A percentile compares a stretch with the other conserved stretches of the same genome.
Evolutionary conservation across 64 coral and sea anemone genomes (phyloP).

Genomic region (Montipora efflorescens): DNA sequence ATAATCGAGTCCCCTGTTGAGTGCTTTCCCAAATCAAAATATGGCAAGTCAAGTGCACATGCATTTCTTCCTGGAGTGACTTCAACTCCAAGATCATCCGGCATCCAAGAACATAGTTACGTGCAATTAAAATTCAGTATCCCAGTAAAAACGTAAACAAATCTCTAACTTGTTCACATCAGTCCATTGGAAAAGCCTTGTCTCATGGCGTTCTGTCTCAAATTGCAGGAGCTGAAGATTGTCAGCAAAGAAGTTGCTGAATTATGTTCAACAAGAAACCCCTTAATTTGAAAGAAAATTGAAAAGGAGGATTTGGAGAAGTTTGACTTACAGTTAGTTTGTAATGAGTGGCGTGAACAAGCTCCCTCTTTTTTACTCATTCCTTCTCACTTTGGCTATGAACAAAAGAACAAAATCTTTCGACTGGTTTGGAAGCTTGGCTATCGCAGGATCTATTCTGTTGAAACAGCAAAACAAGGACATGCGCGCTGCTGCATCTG

Average conservation of each 20-base stretch:
- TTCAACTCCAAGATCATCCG: background rate
- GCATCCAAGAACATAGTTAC: background rate
- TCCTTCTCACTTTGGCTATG: background rate
- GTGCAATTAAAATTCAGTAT: no score
- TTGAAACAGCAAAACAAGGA: background rate
- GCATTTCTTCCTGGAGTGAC: no score
- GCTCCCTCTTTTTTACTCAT: background rate
- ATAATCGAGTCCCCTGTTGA: background rate
- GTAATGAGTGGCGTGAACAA: no score
- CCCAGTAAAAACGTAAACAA: background rate
- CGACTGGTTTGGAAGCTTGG: background rate
- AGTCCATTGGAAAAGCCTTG: background rate
- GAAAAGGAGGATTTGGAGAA: no score
- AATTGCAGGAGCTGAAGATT: no score
- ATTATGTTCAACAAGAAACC: no score
- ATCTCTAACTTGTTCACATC: background rate
- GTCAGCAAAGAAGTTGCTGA: no score
- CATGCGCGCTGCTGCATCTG: background rate
- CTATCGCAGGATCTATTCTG: background rate
- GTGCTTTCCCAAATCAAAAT: no score
- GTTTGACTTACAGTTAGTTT: no score
- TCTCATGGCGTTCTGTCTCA: background rate
- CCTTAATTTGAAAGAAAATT: no score
- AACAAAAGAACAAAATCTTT: background rate
- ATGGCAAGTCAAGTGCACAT: no score